Percentiles rank a stretch among this genome's conserved stretches.
phyloP scores from a whole-genome alignment of 1,140 invertebrate genomes.

The Alviniconcha marisindica region DNA sequence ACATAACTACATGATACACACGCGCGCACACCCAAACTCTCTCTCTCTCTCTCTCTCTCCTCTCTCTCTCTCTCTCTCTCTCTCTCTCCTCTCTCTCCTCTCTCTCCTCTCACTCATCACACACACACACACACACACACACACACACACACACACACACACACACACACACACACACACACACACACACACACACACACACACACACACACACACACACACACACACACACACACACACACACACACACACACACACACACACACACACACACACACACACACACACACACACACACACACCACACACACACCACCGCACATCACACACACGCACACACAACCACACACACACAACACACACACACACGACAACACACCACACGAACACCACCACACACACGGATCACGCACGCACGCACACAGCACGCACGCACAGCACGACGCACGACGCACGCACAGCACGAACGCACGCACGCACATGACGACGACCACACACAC shows the following conservation, averaged over 20 bases:
- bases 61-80: not conserved
- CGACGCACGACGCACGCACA: too few species aligned
- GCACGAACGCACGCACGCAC: too few species aligned
- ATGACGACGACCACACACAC: not conserved
- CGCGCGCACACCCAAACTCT: not conserved
- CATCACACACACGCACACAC: slow-evolving; percentile 13
- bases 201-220: not conserved
- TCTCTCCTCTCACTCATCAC: not conserved
- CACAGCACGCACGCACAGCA: too few species aligned
- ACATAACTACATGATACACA: too few species aligned
- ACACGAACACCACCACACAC: too few species aligned
- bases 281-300: not conserved
- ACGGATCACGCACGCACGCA: too few species aligned
- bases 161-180: not conserved
- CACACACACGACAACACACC: not conserved
- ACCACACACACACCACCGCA: not conserved
- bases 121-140: not conserved
- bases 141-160: slow-evolving; percentile 20
- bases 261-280: too few species aligned
- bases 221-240: too few species aligned
- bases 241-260: too few species aligned
- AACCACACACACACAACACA: not conserved
- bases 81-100: not conserved
- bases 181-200: not conserved
- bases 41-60: not conserved